These are phyloP conservation scores for Actinostola sp. DNA, from an alignment of 92 coral and sea anemone species.

Conservation along the genomic window DNA sequence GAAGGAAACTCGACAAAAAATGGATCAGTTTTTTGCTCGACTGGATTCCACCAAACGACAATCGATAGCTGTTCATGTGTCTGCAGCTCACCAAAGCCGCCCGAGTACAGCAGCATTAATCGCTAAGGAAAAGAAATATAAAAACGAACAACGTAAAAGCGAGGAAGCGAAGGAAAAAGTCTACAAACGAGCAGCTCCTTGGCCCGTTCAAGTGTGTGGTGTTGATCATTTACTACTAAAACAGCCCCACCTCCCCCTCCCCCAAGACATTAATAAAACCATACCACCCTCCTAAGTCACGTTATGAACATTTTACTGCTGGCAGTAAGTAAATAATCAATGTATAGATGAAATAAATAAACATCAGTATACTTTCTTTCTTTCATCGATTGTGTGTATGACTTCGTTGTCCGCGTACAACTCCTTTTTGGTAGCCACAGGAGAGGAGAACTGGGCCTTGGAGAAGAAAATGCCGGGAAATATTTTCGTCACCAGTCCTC, in stretches of 20 bases:
- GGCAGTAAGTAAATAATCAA: not conserved
- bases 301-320: slow-evolving; percentile 2
- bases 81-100: slow-evolving; percentile 27
- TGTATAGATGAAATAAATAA: not conserved
- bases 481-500: not conserved
- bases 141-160: not conserved
- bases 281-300: not conserved
- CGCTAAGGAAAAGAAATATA: not conserved
- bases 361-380: no score
- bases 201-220: slow-evolving; percentile 78
- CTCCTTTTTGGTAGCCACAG: no score
- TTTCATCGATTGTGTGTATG: no score
- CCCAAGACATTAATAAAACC: not conserved
- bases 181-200: slow-evolving; percentile 60
- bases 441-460: no score
- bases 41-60: slow-evolving; percentile 45
- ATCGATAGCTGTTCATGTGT: slow-evolving; percentile 6
- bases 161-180: slow-evolving; percentile 22
- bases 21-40: slow-evolving; percentile 75
- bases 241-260: not conserved
- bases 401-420: no score
- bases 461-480: no score
- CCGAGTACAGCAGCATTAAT: slow-evolving; percentile 14
- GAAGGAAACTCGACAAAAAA: slow-evolving; percentile 68
- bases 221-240: no score